Base-by-base conservation (phyloP, 1,140 invertebrate species). In the Drosophila jambulina region DNA sequence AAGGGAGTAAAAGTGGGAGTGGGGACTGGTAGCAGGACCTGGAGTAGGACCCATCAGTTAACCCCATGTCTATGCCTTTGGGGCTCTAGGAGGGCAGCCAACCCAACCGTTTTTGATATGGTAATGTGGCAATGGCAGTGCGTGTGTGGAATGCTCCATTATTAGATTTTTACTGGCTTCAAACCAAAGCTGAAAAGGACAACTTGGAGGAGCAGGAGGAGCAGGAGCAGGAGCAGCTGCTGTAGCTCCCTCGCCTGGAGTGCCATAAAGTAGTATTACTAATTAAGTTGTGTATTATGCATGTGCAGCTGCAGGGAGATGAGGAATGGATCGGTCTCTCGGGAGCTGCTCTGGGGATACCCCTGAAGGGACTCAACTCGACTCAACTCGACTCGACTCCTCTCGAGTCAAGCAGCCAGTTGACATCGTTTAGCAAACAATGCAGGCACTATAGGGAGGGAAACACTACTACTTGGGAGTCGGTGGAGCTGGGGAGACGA, bases 201-300 rank as follows among this genome's bases (percentile, higher is more conserved):
- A 56, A 23, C 9, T 29, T 12, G 25, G 25, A 34, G 10, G 36
- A 8, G 38, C 3, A 10, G 9, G 27, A 2, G 46, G 38, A 15
- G n/a, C 4, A 12, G 10, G 12, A 23, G 17, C 13, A 8, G 25
- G 34, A 49, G 17, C 3, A 27, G 32, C 32, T 12, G 25, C 49
- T 53, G 6, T 1, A 53, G 49, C 51, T 25, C 21, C 67, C 49
- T 71, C 80, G 59, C 70, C 80, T 48, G 62, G 84, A 84, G 84
- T 87, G 85, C 84, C 67, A 88, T 88, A 88, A 88, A 90, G 84
- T 84, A 90, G 81, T 90, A 88, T 88, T 88, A 90, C 84, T 88
- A 88, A 88, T 88, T 88, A 88, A 90, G 84, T 88, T 88, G 85
- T 88, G 85, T 81, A 84, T 88, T 90, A 88, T 88, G 84, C 84